Conservation (phyloP, 1,140 invertebrate species). For the Sarcophaga peregrina region DNA sequence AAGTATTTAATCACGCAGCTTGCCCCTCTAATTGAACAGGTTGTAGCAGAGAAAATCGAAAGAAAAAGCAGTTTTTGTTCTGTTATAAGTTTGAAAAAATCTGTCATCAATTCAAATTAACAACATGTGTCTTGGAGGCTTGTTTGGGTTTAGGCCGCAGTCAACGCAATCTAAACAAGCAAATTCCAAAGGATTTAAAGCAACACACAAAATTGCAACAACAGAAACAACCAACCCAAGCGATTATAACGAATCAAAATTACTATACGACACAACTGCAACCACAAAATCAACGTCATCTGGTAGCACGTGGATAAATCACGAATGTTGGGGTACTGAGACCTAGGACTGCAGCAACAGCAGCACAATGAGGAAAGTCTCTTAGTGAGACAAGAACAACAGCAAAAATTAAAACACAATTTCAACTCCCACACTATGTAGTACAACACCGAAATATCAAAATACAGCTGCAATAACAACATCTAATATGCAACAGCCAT, state of each 20-base stretch:
- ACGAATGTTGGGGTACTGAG: not conserved
- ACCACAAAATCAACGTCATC: conserved; percentile 54
- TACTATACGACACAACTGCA: conserved; percentile 62
- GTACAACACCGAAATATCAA: conserved; percentile 36
- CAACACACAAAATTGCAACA: conserved; percentile 43
- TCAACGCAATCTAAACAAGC: conserved; percentile 43
- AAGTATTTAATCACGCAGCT: not conserved
- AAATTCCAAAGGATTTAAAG: conserved; percentile 41
- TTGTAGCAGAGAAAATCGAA: too few relatives aligned
- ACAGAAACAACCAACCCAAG: not conserved
- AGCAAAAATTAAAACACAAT: conserved; percentile 48
- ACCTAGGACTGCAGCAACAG: conserved; percentile 37
- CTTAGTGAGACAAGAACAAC: conserved; percentile 49
- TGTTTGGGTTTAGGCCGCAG: conserved; percentile 48
- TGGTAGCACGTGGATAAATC: conserved; percentile 31
- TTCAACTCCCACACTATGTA: conserved; percentile 43
- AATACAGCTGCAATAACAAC: conserved; percentile 49
- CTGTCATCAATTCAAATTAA: conserved; percentile 13
- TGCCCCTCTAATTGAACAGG: not conserved
- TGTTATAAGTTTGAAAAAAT: not conserved
- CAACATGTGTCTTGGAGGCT: conserved; percentile 65
- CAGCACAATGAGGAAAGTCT: conserved; percentile 51
- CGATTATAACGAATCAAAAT: conserved; percentile 56
- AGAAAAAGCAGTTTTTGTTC: too few relatives aligned
- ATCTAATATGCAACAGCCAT: conserved; percentile 45